Conservation (phyloP, 2,113 vertebrate genomes). For the Ondatra zibethicus region DNA sequence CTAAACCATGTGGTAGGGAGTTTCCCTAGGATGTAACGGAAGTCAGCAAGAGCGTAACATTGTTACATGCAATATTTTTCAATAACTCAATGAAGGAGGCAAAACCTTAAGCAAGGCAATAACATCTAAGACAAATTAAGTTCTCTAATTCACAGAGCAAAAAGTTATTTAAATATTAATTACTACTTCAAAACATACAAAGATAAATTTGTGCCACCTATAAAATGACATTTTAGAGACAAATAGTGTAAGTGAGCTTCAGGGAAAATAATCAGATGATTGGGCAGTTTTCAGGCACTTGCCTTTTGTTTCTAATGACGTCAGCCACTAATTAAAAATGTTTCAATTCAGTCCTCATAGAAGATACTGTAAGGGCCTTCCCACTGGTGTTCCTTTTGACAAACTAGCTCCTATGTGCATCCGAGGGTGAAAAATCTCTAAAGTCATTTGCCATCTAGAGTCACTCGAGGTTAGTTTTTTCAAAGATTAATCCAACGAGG, state of each 20-base stretch:
- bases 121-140: neutral
- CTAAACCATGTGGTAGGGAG: neutral
- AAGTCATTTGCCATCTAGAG: neutral
- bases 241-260: neutral
- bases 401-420: neutral
- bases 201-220: neutral
- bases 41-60: neutral
- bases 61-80: neutral
- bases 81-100: neutral
- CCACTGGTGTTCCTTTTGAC: neutral
- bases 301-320: neutral
- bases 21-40: neutral
- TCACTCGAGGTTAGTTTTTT: constrained; percentile 9
- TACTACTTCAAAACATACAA: neutral
- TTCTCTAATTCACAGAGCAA: neutral
- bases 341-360: neutral
- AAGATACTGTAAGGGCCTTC: neutral
- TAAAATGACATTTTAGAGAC: neutral
- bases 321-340: neutral
- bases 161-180: neutral
- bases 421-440: neutral
- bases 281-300: neutral
- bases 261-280: neutral
- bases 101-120: neutral
- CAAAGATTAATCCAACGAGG: neutral